Evolutionary conservation across 2,888 invertebrate species (phyloP).

Genomic region (Serripes groenlandicus): DNA sequence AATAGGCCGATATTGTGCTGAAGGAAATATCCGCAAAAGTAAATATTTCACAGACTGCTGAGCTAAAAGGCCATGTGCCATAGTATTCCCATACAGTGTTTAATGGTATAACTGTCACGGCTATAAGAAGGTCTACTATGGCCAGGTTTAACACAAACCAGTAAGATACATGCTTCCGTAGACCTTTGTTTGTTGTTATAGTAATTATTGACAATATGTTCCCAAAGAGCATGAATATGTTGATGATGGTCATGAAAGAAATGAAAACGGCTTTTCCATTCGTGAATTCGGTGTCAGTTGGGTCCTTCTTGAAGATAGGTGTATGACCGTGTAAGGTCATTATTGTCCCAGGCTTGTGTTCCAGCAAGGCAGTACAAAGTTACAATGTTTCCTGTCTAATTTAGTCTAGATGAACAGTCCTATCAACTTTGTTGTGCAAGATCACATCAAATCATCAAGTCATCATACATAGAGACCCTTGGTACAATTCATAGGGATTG

Average conservation of each 20-base stretch:
- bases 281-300: constrained; percentile 60
- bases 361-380: too few species aligned
- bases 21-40: constrained; percentile 70
- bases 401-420: too few species aligned
- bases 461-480: too few species aligned
- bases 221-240: constrained; percentile 70
- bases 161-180: constrained; percentile 68
- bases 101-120: constrained; percentile 69
- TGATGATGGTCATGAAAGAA: constrained; percentile 62
- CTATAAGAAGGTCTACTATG: constrained; percentile 67
- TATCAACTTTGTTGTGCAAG: too few species aligned
- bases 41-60: constrained; percentile 64
- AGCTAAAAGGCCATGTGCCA: constrained; percentile 67
- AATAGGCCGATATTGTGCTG: constrained; percentile 72
- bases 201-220: constrained; percentile 72
- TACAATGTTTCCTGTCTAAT: too few species aligned
- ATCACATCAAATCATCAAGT: too few species aligned
- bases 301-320: constrained; percentile 60
- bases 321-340: constrained; percentile 25
- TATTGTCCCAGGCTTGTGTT: not conserved
- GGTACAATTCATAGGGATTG: too few species aligned
- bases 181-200: constrained; percentile 56
- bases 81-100: constrained; percentile 73
- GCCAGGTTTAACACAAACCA: constrained; percentile 75
- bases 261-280: constrained; percentile 59